Conservation (phyloP, 2,797 vertebrate genomes). For the Garrulus glandarius region DNA sequence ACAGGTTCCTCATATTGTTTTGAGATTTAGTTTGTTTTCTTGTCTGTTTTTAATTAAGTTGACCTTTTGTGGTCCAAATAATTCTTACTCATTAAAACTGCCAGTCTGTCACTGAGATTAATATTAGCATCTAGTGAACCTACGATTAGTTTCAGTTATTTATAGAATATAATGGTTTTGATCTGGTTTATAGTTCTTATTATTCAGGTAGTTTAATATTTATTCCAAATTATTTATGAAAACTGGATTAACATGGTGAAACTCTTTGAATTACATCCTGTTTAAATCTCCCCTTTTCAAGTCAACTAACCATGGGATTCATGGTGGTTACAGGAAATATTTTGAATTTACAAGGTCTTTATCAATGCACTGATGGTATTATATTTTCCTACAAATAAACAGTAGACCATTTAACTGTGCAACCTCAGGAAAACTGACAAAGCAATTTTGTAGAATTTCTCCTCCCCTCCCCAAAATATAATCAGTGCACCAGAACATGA, state of each 20-base stretch:
- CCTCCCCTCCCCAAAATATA: background rate
- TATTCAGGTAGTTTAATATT: background rate
- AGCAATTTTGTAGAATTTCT: background rate
- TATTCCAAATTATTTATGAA: background rate
- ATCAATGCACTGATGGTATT: background rate
- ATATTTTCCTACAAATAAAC: background rate
- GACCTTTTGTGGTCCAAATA: background rate
- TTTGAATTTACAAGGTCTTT: background rate
- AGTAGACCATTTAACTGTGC: background rate
- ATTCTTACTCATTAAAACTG: background rate
- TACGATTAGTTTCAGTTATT: background rate
- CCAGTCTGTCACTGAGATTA: background rate
- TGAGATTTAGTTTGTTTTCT: background rate
- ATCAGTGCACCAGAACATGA: background rate
- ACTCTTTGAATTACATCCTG: background rate
- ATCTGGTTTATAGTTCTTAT: background rate
- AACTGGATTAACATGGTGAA: background rate
- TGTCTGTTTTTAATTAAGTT: background rate
- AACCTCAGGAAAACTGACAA: background rate
- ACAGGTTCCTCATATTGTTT: background rate
- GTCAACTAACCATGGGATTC: background rate
- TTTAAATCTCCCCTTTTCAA: background rate
- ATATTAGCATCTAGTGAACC: background rate
- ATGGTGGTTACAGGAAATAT: background rate
- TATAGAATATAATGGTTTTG: background rate